These are phyloP conservation scores for Lytechinus pictus DNA, from an alignment of 35 echinoderm and acorn worm species.

Conservation along the genomic window DNA sequence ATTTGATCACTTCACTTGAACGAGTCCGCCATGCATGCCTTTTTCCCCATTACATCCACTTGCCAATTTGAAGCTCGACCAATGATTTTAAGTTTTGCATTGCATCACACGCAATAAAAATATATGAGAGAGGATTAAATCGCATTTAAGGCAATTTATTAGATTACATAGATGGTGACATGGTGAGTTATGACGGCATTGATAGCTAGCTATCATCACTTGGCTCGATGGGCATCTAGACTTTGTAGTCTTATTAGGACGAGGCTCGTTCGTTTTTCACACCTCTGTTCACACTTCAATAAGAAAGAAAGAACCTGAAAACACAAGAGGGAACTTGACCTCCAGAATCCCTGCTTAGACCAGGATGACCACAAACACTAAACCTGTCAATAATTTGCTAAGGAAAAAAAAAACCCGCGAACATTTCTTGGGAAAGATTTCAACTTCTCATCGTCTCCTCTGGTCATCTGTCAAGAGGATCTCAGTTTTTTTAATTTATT, in stretches of 20 bases:
- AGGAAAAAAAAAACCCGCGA: not conserved
- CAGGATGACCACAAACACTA: conserved; percentile 26
- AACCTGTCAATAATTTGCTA: not conserved
- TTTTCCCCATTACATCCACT: not conserved
- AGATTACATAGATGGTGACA: not conserved
- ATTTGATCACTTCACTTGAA: not conserved
- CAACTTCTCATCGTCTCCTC: not conserved
- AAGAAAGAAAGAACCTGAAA: not conserved
- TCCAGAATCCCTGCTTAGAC: not conserved
- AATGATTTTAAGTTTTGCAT: not conserved
- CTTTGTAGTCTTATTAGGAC: not conserved
- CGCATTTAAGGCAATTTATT: not conserved
- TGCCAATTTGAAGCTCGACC: not conserved
- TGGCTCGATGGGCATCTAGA: not conserved
- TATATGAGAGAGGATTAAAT: conserved; percentile 19
- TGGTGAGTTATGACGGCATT: not conserved
- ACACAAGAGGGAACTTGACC: not conserved
- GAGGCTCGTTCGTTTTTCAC: conserved; percentile 5
- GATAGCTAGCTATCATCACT: not conserved
- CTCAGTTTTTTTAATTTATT: not conserved
- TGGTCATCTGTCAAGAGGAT: conserved; percentile 15
- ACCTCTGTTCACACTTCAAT: not conserved
- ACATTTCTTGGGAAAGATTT: not conserved
- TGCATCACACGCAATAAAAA: not conserved
- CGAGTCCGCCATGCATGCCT: not conserved